These are phyloP conservation scores for Zosterops lateralis DNA, from an alignment of 2,113 vertebrate genomes.

Conservation along the genomic window DNA sequence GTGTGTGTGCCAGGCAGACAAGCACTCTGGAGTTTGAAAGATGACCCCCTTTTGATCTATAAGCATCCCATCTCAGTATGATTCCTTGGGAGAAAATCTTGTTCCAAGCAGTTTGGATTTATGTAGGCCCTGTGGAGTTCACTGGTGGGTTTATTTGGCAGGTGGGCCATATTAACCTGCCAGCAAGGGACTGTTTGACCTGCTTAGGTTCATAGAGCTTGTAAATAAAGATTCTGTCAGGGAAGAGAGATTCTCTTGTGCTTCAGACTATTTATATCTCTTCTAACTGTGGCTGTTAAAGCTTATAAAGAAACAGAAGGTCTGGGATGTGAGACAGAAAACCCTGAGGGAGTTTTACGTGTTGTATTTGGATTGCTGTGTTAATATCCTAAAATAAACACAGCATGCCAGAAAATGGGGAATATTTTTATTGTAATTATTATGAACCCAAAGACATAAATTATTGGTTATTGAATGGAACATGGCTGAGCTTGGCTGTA, in stretches of 20 bases:
- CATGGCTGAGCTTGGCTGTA: conserved; percentile 24
- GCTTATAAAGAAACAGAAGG: conserved; percentile 62
- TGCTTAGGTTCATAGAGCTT: conserved; percentile 27
- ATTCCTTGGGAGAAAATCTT: conserved; percentile 10
- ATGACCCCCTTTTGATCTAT: conserved; percentile 2
- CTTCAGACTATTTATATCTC: conserved; percentile 61
- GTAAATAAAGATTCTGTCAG: conserved; percentile 62
- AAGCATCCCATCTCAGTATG: not conserved
- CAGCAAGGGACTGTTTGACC: conserved; percentile 51
- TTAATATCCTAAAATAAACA: conserved; percentile 66
- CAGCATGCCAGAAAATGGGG: conserved; percentile 10
- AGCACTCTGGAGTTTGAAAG: not conserved
- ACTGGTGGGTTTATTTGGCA: conserved; percentile 54
- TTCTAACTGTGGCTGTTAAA: conserved; percentile 49
- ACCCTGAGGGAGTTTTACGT: conserved; percentile 48
- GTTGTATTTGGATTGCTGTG: conserved; percentile 53
- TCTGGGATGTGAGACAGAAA: conserved; percentile 63
- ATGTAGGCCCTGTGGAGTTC: not conserved
- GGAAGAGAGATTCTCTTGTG: conserved; percentile 52
- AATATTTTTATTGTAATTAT: conserved; percentile 55
- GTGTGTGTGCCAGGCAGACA: not conserved
- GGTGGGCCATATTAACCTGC: conserved; percentile 62
- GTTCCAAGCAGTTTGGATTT: conserved; percentile 11
- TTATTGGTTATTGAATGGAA: conserved; percentile 47
- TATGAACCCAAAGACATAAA: conserved; percentile 42